These are phyloP conservation scores for Oryctes rhinoceros DNA, from an alignment of 1,140 invertebrate genomes.

Conservation along the genomic window DNA sequence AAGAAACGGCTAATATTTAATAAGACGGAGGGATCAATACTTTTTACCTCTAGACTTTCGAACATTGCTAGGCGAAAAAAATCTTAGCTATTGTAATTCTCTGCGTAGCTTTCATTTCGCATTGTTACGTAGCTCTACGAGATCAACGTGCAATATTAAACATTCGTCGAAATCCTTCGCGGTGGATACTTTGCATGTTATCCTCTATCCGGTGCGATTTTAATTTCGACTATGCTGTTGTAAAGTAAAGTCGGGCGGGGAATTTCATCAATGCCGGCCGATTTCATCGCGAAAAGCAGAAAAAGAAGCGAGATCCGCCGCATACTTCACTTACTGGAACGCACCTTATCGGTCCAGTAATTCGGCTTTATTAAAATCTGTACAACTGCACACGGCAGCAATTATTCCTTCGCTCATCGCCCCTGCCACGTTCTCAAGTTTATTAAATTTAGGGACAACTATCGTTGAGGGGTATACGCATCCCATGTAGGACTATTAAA, in stretches of 20 bases:
- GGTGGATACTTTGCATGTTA: neutral
- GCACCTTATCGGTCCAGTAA: neutral
- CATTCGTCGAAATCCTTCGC: neutral
- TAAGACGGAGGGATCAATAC: too few species aligned
- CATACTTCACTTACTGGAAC: neutral
- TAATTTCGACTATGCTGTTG: neutral
- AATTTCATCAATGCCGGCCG: conserved; percentile 26
- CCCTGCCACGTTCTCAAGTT: neutral
- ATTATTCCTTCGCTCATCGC: neutral
- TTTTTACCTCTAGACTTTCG: too few species aligned
- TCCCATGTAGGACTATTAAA: neutral
- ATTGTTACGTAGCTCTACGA: too few species aligned
- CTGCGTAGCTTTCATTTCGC: too few species aligned
- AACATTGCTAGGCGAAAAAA: too few species aligned
- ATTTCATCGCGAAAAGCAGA: neutral
- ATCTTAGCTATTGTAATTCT: too few species aligned
- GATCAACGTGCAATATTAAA: too few species aligned
- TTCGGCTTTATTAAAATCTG: conserved; percentile 21
- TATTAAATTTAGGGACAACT: neutral
- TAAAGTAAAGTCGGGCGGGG: neutral
- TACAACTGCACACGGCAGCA: conserved; percentile 7
- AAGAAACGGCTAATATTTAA: too few species aligned
- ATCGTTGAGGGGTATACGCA: neutral
- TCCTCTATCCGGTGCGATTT: neutral
- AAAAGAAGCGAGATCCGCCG: neutral